phyloP scores from a whole-genome alignment of 1,140 invertebrate species.

The Campoletis sonorensis region DNA sequence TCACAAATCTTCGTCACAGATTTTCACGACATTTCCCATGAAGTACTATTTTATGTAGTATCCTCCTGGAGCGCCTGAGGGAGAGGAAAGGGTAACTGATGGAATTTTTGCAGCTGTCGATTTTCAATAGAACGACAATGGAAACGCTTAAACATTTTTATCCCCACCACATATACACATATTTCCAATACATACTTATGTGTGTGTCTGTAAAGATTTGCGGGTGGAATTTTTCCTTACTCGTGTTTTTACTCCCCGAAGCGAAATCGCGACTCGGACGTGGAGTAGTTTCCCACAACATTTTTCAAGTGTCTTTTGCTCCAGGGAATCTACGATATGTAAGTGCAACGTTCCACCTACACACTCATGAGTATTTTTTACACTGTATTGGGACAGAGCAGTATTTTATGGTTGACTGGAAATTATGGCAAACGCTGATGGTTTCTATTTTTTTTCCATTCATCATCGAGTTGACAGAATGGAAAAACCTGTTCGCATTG shows the following conservation, averaged over 20 bases:
- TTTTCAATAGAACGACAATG: constrained; percentile 28
- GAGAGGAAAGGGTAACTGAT: not conserved
- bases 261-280: not conserved
- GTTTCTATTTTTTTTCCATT: too few relatives aligned
- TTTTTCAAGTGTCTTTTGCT: constrained; percentile 20
- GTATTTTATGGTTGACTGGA: too few relatives aligned
- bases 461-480: too few relatives aligned
- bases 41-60: constrained; percentile 33
- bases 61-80: constrained; percentile 14
- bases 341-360: constrained; percentile 6
- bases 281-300: not conserved
- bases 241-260: not conserved
- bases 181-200: not conserved
- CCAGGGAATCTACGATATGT: not conserved
- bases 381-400: not conserved
- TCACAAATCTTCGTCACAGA: constrained; percentile 39
- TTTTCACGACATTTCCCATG: constrained; percentile 15
- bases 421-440: too few relatives aligned
- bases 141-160: constrained; percentile 43
- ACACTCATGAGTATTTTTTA: not conserved
- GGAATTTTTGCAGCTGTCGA: constrained; percentile 43
- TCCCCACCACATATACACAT: constrained; percentile 1
- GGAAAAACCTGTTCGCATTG: too few relatives aligned
- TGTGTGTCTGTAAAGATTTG: not conserved
- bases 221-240: not conserved